phyloP scores from a whole-genome alignment of 2,797 vertebrate species.

The Coilia nasus region DNA sequence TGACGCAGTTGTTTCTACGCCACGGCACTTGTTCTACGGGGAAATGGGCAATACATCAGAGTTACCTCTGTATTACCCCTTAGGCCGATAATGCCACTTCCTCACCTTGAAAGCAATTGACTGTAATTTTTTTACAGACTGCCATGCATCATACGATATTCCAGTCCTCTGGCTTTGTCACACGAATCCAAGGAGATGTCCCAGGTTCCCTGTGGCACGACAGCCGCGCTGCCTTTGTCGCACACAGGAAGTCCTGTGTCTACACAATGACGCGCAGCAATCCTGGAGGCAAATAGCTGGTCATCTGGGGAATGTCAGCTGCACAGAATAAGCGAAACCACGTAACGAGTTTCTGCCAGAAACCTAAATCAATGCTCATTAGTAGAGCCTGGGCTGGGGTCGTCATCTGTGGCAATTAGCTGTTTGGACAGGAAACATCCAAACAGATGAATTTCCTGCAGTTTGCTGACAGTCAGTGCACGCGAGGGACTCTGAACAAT shows the following conservation, averaged over 20 bases:
- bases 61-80: neutral
- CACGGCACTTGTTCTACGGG: neutral
- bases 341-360: slow-evolving; percentile 52
- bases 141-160: neutral
- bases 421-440: slow-evolving; percentile 29
- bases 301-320: slow-evolving; percentile 46
- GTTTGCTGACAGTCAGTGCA: neutral
- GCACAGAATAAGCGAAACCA: slow-evolving; percentile 50
- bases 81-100: neutral
- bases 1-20: slow-evolving; percentile 1
- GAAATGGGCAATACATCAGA: slow-evolving; percentile 23
- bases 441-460: slow-evolving; percentile 25
- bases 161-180: neutral
- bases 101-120: slow-evolving; percentile 11
- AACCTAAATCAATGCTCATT: slow-evolving; percentile 59
- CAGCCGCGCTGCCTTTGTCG: neutral
- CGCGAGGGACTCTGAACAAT: neutral
- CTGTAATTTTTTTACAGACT: neutral
- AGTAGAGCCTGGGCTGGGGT: slow-evolving; percentile 42
- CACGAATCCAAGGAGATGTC: neutral
- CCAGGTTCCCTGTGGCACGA: neutral
- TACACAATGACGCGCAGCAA: neutral
- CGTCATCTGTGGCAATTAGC: slow-evolving; percentile 44
- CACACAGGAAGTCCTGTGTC: neutral
- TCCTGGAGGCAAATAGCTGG: slow-evolving; percentile 3